These are phyloP conservation scores for Ethmia dodecea DNA, from an alignment of 2,888 invertebrate genomes.

Conservation along the genomic window DNA sequence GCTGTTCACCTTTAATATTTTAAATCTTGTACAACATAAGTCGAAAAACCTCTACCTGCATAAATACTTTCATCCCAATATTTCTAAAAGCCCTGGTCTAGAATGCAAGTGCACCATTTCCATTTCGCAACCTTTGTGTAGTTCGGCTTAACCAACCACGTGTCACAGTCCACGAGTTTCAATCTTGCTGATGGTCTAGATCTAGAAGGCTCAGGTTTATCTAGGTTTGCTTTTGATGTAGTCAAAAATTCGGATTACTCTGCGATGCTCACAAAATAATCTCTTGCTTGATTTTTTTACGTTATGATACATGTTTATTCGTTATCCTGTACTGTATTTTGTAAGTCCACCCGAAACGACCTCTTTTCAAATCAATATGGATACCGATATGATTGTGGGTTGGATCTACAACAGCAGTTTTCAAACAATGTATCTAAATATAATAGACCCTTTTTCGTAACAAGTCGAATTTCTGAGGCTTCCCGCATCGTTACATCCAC, in stretches of 20 bases:
- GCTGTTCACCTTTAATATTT: too few species aligned
- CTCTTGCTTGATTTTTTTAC: too few species aligned
- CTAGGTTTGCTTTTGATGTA: too few species aligned
- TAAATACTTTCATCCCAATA: constrained; percentile 39
- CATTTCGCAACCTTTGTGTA: constrained; percentile 38
- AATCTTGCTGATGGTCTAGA: constrained; percentile 44
- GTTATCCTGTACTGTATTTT: too few species aligned
- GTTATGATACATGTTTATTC: too few species aligned
- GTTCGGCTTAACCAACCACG: constrained; percentile 22
- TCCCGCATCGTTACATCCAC: constrained; percentile 34
- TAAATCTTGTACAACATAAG: too few species aligned
- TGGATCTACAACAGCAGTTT: constrained; percentile 15
- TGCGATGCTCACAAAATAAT: too few species aligned
- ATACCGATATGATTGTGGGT: constrained; percentile 15
- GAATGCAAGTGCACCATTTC: constrained; percentile 30
- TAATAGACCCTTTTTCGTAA: constrained; percentile 27
- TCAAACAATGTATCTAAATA: constrained; percentile 25
- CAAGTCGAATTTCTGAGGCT: constrained; percentile 36
- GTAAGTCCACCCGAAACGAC: too few species aligned
- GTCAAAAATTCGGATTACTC: too few species aligned
- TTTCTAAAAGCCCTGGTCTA: constrained; percentile 45
- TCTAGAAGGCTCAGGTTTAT: constrained; percentile 9
- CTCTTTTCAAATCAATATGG: too few species aligned
- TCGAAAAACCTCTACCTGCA: too few species aligned
- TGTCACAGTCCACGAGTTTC: constrained; percentile 37